Conservation (phyloP, 2,797 vertebrate species). For the Paedocypris micromegethes region DNA sequence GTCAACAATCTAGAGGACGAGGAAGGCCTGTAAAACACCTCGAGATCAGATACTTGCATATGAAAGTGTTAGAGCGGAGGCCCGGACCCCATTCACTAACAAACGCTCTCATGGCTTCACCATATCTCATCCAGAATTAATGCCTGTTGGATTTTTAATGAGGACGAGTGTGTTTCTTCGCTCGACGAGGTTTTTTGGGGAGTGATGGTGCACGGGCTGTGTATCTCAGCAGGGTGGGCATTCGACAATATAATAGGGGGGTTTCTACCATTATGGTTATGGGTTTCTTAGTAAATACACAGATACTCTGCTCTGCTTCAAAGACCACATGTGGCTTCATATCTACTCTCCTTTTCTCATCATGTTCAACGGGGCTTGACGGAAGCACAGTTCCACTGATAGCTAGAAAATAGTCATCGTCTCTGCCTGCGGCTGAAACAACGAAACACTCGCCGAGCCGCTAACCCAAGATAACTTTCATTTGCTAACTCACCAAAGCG, state of each 20-base stretch:
- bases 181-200: conserved; percentile 43
- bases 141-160: conserved; percentile 74
- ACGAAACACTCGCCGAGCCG: conserved; percentile 30
- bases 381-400: conserved; percentile 10
- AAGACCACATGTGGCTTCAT: conserved; percentile 29
- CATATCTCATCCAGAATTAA: conserved; percentile 77
- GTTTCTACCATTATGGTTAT: conserved; percentile 15
- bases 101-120: conserved; percentile 18
- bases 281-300: conserved; percentile 32
- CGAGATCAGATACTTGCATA: background rate
- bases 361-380: conserved; percentile 17
- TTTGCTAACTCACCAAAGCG: conserved; percentile 49
- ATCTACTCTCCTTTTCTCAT: conserved; percentile 23
- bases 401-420: conserved; percentile 21
- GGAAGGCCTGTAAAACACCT: conserved; percentile 6
- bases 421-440: conserved; percentile 15
- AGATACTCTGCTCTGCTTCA: conserved; percentile 32
- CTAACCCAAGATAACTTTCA: conserved; percentile 44
- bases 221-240: conserved; percentile 56
- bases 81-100: conserved; percentile 16
- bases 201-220: conserved; percentile 56
- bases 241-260: conserved; percentile 16
- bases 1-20: conserved; percentile 11
- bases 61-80: conserved; percentile 20
- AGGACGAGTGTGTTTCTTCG: conserved; percentile 66